Conservation (phyloP, 1,140 invertebrate species). For the Solenopsis invicta region DNA sequence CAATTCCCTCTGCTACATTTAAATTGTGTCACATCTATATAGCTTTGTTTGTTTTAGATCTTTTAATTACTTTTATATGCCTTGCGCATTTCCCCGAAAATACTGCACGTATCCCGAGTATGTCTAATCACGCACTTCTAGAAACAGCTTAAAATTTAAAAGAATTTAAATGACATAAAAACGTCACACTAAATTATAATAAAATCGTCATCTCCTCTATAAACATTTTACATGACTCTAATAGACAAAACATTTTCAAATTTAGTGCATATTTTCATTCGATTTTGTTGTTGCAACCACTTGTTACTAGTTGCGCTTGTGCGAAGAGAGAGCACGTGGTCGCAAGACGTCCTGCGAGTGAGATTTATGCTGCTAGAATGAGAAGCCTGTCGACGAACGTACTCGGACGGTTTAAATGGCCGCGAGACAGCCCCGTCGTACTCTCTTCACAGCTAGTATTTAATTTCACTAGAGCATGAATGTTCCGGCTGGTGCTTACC, state of each 20-base stretch:
- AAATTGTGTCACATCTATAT: background rate
- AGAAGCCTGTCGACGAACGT: slow-evolving; percentile 52
- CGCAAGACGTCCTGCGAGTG: slow-evolving; percentile 13
- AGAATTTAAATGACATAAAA: background rate
- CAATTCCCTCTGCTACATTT: background rate
- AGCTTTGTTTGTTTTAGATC: background rate
- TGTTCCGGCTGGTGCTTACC: slow-evolving; percentile 78
- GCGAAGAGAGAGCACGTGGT: slow-evolving; percentile 48
- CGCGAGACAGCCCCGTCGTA: slow-evolving; percentile 43
- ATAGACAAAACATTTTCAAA: background rate
- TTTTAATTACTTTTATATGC: too few species aligned
- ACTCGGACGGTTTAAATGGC: slow-evolving; percentile 70
- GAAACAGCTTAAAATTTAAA: background rate
- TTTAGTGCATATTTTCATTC: background rate
- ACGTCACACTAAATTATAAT: background rate
- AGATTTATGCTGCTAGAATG: slow-evolving; percentile 67
- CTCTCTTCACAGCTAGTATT: slow-evolving; percentile 72
- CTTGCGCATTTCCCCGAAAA: too few species aligned
- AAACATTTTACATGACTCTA: background rate
- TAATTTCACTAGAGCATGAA: slow-evolving; percentile 82
- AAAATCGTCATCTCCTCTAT: background rate
- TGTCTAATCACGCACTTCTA: background rate
- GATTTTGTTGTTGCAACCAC: slow-evolving; percentile 30
- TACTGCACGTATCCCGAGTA: background rate
- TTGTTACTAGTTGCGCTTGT: slow-evolving; percentile 51